Evolutionary conservation across 2,888 invertebrate species (phyloP).

Genomic region (Leucoptera coffeella): DNA sequence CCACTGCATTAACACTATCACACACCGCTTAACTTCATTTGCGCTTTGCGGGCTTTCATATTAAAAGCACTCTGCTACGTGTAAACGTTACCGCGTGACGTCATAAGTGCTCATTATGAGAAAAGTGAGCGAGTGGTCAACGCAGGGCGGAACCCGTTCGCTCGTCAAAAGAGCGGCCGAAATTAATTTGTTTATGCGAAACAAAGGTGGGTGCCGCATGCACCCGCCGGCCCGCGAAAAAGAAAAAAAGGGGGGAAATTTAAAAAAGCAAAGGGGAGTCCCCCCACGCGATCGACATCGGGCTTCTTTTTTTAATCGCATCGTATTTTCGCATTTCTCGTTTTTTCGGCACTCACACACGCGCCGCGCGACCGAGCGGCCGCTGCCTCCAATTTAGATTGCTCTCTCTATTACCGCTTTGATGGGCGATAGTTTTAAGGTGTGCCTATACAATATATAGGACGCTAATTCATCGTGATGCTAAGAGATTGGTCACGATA

Average conservation of each 20-base stretch:
- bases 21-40: too few species aligned
- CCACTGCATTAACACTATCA: too few species aligned
- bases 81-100: too few species aligned
- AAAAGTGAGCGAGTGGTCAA: too few species aligned
- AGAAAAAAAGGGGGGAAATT: slow-evolving; percentile 31
- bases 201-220: slow-evolving; percentile 50
- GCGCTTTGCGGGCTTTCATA: too few species aligned
- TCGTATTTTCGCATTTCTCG: slow-evolving; percentile 42
- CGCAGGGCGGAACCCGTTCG: slow-evolving; percentile 1
- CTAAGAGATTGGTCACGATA: too few species aligned
- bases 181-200: slow-evolving; percentile 55
- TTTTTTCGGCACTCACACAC: slow-evolving; percentile 54
- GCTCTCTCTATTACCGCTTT: slow-evolving; percentile 52
- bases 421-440: slow-evolving; percentile 52
- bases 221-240: slow-evolving; percentile 44
- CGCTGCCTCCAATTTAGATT: slow-evolving; percentile 54
- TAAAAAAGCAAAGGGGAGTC: slow-evolving; percentile 25
- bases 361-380: slow-evolving; percentile 45
- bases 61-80: too few species aligned
- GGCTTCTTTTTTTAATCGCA: slow-evolving; percentile 54
- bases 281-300: slow-evolving; percentile 49
- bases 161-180: slow-evolving; percentile 43
- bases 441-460: too few species aligned
- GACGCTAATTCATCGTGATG: too few species aligned
- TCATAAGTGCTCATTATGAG: too few species aligned